Percentiles rank a stretch among this genome's conserved stretches.
Evolutionary conservation across 2,797 vertebrate species (phyloP).

Genomic region (Allobates femoralis): DNA sequence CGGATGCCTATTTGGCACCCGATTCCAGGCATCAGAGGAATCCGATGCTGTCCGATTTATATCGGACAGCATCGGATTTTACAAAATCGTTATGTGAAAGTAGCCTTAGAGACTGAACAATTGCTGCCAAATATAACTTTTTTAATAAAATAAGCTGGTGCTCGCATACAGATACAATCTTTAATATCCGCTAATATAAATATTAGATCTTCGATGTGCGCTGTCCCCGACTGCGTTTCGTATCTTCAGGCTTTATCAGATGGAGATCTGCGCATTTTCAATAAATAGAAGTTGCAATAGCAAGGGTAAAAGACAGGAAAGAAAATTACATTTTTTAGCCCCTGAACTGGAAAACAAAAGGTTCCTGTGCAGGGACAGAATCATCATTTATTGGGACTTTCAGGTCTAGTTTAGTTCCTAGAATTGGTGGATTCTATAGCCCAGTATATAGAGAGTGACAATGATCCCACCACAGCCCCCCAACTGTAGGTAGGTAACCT

Average conservation of each 20-base stretch:
- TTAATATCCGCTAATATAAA: conserved; percentile 72
- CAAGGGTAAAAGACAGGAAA: background rate
- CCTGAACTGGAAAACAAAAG: background rate
- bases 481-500: too few species aligned
- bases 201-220: conserved; percentile 47
- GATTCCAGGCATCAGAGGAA: too few species aligned
- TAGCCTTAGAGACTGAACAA: background rate
- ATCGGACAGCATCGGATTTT: too few species aligned
- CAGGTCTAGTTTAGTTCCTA: too few species aligned
- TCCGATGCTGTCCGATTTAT: too few species aligned
- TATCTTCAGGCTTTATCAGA: conserved; percentile 39
- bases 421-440: too few species aligned
- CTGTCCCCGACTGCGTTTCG: conserved; percentile 14
- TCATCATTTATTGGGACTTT: too few species aligned
- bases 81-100: too few species aligned
- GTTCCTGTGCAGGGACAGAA: background rate
- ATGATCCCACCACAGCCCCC: too few species aligned
- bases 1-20: too few species aligned
- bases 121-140: background rate
- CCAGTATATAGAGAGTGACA: too few species aligned
- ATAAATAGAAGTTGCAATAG: conserved; percentile 1
- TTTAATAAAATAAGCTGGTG: conserved; percentile 21
- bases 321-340: background rate
- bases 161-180: conserved; percentile 72
- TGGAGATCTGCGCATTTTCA: conserved; percentile 1